Evolutionary conservation across 2,113 vertebrate genomes (phyloP).

Genomic region (Dolichotis patagonum): DNA sequence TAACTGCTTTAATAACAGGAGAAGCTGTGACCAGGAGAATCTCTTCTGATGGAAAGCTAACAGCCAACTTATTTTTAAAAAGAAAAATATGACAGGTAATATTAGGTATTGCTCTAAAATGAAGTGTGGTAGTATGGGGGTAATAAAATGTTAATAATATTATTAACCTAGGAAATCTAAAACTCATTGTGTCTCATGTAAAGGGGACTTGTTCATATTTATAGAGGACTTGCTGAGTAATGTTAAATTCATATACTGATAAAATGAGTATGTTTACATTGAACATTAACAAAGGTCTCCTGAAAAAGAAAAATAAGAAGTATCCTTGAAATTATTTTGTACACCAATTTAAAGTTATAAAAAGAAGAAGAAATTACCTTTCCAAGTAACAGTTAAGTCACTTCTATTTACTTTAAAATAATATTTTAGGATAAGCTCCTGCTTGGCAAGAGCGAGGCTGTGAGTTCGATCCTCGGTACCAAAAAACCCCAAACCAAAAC

Average conservation of each 20-base stretch:
- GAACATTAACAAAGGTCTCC: background rate
- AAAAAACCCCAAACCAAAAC: too few relatives aligned
- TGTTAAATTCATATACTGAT: background rate
- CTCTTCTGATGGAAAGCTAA: constrained; percentile 90
- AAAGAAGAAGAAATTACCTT: background rate
- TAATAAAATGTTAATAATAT: background rate
- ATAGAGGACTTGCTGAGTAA: background rate
- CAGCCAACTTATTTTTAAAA: constrained; percentile 88
- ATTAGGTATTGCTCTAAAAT: background rate
- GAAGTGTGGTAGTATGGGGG: background rate
- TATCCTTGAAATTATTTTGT: background rate
- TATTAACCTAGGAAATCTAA: constrained; percentile 22
- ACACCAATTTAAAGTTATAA: constrained; percentile 17
- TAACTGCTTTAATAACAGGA: constrained; percentile 93
- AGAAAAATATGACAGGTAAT: constrained; percentile 38
- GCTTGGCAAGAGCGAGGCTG: too few relatives aligned
- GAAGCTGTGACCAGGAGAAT: constrained; percentile 92
- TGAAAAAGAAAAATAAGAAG: background rate
- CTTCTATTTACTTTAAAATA: constrained; percentile 19
- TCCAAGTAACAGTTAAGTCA: constrained; percentile 14
- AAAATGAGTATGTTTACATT: background rate
- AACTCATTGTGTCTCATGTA: background rate
- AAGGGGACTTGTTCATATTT: background rate
- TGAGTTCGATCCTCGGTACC: too few relatives aligned
- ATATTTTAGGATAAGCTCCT: too few relatives aligned